Percentiles rank a stretch among this genome's conserved stretches.
phyloP scores from a whole-genome alignment of 2,888 invertebrate species.

The Luperina nickerlii region DNA sequence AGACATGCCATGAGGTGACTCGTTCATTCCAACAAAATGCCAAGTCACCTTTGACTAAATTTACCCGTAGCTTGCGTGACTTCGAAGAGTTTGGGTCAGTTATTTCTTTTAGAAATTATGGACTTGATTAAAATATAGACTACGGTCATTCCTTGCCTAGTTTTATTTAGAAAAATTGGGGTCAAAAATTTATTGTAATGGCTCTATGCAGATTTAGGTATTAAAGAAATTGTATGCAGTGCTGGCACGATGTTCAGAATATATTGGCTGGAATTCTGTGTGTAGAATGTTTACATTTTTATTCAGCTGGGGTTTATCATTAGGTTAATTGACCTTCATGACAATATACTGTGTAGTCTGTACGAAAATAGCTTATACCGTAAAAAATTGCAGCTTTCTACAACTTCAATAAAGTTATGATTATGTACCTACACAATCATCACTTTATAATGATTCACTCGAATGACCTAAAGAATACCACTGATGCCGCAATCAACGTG shows the following conservation, averaged over 20 bases:
- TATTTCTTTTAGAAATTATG: conserved; percentile 47
- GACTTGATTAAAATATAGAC: conserved; percentile 52
- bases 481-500: too few species aligned
- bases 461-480: not conserved
- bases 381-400: too few species aligned
- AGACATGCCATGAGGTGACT: conserved; percentile 8
- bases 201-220: conserved; percentile 43
- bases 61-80: conserved; percentile 54
- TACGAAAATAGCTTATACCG: not conserved
- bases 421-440: not conserved
- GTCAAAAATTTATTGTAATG: conserved; percentile 48
- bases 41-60: conserved; percentile 40
- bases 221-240: conserved; percentile 26
- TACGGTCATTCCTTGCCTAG: conserved; percentile 44
- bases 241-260: conserved; percentile 9
- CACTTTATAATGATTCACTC: not conserved
- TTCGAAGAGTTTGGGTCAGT: conserved; percentile 52
- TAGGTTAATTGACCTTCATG: not conserved
- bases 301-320: not conserved
- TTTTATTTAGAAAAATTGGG: conserved; percentile 47
- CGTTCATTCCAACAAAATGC: conserved; percentile 22
- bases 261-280: not conserved
- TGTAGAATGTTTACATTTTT: not conserved
- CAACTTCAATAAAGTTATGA: not conserved
- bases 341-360: not conserved